Percentiles rank a stretch among this genome's conserved stretches.
Evolutionary conservation across 2,888 invertebrate species (phyloP).

Genomic region (Nephrotoma flavescens): DNA sequence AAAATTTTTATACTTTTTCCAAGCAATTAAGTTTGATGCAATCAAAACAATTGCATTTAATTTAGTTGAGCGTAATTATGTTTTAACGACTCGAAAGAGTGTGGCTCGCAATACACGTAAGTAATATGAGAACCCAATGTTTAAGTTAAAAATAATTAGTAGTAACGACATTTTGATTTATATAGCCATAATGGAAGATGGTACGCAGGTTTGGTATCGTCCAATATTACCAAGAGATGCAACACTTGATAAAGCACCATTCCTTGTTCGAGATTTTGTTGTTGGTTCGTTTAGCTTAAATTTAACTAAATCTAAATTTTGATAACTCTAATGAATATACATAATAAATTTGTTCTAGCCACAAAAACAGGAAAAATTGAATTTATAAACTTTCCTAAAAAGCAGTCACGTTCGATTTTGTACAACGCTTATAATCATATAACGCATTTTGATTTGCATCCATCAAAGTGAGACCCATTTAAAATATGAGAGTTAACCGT

Average conservation of each 20-base stretch:
- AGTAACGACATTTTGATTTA: not conserved
- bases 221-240: constrained; percentile 34
- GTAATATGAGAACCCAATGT: not conserved
- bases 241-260: constrained; percentile 32
- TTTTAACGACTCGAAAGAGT: not conserved
- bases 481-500: not conserved
- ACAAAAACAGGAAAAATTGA: constrained; percentile 34
- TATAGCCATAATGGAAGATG: not conserved
- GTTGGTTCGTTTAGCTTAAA: constrained; percentile 32
- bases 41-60: not conserved
- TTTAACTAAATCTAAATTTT: not conserved
- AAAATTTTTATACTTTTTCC: constrained; percentile 35
- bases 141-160: not conserved
- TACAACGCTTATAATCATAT: constrained; percentile 30
- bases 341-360: constrained; percentile 21
- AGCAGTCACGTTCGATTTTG: constrained; percentile 32
- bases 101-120: not conserved
- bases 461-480: constrained; percentile 31
- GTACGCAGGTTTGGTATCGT: constrained; percentile 5
- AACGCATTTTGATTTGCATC: constrained; percentile 34
- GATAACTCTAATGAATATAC: not conserved
- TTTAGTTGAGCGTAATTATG: not conserved
- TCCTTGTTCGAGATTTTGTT: constrained; percentile 40
- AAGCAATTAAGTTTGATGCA: not conserved
- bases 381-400: constrained; percentile 36